Percentiles rank a stretch among this genome's conserved stretches.
These are phyloP conservation scores for Trachelus stipa DNA, from an alignment of 2,888 invertebrate genomes.

Conservation along the genomic window DNA sequence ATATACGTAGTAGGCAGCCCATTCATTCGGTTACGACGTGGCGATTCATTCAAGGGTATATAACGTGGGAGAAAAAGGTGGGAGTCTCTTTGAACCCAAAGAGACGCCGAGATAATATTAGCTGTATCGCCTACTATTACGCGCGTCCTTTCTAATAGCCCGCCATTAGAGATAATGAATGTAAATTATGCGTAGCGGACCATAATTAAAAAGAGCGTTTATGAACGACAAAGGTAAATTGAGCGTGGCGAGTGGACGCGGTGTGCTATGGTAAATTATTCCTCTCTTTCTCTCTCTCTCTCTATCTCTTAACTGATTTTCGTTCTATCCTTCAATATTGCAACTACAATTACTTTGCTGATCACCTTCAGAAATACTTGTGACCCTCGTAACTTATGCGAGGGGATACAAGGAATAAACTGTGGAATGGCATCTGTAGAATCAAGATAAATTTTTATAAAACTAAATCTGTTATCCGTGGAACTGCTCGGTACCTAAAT, in stretches of 20 bases:
- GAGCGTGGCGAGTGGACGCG: conserved; percentile 10
- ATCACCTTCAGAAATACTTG: no score
- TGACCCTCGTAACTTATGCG: no score
- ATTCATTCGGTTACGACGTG: not conserved
- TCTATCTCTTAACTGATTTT: no score
- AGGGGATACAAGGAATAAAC: no score
- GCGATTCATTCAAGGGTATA: not conserved
- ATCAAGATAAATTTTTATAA: no score
- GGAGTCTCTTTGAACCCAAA: not conserved
- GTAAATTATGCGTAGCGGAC: conserved; percentile 50
- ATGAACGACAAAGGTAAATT: conserved; percentile 9
- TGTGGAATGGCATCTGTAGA: no score
- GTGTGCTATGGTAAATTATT: not conserved
- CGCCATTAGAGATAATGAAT: conserved; percentile 51
- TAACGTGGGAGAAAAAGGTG: not conserved
- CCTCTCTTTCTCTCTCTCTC: not conserved
- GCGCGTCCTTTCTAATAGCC: conserved; percentile 41
- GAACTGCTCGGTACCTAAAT: no score
- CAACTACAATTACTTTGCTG: no score
- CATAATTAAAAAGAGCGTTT: conserved; percentile 49
- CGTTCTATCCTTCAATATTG: no score
- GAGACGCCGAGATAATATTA: not conserved
- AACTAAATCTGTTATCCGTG: no score
- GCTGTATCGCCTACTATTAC: not conserved
- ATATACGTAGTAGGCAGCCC: not conserved